Evolutionary conservation across 2,888 invertebrate species (phyloP), one percentile per base, ranked within the genome.

Genomic region (Tenthredo amoena): DNA sequence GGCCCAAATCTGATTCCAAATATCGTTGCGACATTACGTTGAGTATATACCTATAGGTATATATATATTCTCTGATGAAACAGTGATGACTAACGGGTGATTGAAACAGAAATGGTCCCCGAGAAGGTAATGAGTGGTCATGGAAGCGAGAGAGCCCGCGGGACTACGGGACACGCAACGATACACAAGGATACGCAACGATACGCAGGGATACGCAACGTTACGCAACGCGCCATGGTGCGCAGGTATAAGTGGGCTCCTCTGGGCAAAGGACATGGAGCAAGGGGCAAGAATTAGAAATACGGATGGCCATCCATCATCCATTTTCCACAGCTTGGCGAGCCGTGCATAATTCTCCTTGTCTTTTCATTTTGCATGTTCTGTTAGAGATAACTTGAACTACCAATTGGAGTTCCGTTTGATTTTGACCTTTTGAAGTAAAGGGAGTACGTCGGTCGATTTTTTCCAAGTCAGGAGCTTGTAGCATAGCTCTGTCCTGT

Each of bases 101-200:
- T 76, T 71, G 71, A 37, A 37, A 37, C 34, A 37, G 37, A 71
- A 71, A 71, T 37, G 71, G 37, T 71, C 62, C 62, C 26, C 12
- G 26, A 62, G 37, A 37, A 71, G n/a, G 71, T 71, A 71, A 74
- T 62, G 12, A 68, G 68, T 34, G 18, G 34, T 68, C 18, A 34
- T 68, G 34, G 68, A 68, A 68, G 68, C 68, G 21, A 74, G 40
- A 74, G 72, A 74, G 40, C 40, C 72, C 7, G 21, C 43, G 37
- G 72, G n/a, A 43, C 72, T 21, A 74, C 43, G 34, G 50, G 77
- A 77, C 55, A 77, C 77, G 81, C 58, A 62, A 58, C 81, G 58
- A 81, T 81, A 77, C 77, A 21, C 58, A 81, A 58, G 31, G 81
- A 81, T 81, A 81, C 81, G 81, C 81, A 81, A 40, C 81, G 81